A percentile compares a stretch with the other conserved stretches of the same genome.
Conservation (phyloP, 2,797 vertebrate species). For the Gambelia wislizenii region DNA sequence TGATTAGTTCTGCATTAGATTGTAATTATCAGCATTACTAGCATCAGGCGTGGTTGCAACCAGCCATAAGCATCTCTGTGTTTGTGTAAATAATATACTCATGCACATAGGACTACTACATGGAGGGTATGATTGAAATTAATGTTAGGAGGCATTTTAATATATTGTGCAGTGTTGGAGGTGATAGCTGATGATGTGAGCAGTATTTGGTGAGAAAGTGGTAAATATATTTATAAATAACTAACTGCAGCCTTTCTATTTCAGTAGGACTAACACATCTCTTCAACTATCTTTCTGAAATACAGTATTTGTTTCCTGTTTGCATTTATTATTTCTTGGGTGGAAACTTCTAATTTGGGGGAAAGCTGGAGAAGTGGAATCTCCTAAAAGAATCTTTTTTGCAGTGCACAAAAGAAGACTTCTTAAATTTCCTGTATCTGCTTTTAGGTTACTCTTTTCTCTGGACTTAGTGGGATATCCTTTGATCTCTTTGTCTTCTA, state of each 20-base stretch:
- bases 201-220: background rate
- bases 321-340: background rate
- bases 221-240: background rate
- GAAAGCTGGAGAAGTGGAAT: background rate
- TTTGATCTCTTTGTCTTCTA: background rate
- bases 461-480: background rate
- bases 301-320: background rate
- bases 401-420: background rate
- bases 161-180: background rate
- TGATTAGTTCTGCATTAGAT: slow-evolving; percentile 57
- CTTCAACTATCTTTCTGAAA: background rate
- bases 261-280: background rate
- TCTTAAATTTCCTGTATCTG: background rate
- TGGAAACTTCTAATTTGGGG: background rate
- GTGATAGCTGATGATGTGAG: background rate
- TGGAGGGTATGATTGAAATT: background rate
- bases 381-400: background rate
- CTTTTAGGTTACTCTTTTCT: slow-evolving; percentile 6
- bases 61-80: background rate
- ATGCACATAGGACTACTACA: background rate
- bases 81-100: background rate
- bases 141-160: background rate
- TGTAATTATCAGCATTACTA: slow-evolving; percentile 64
- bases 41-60: background rate
- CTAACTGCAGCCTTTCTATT: background rate